These are phyloP conservation scores for Ovis canadensis DNA, from an alignment of 2,113 vertebrate species.

Conservation along the genomic window DNA sequence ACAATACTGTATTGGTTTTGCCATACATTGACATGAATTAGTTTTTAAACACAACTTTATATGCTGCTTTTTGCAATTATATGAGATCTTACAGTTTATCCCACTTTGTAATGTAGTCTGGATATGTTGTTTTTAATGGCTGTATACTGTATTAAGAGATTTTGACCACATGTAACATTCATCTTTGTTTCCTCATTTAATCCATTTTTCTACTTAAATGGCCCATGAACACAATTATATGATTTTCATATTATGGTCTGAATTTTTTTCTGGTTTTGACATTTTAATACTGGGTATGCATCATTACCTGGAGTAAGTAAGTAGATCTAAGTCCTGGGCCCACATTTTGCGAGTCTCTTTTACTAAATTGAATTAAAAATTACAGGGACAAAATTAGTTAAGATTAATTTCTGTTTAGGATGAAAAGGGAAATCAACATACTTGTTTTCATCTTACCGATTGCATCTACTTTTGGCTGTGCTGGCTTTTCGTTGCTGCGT, in stretches of 20 bases:
- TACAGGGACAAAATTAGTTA: not conserved
- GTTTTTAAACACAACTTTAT: not conserved
- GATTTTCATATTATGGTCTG: not conserved
- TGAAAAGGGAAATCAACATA: not conserved
- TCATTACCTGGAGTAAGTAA: not conserved
- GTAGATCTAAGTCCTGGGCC: not conserved
- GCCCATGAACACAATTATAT: not conserved
- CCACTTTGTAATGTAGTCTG: not conserved
- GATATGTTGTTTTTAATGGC: not conserved
- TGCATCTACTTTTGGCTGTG: fast-evolving
- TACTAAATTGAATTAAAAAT: not conserved
- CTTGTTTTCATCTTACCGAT: not conserved
- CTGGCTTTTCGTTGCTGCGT: fast-evolving
- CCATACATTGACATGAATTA: not conserved
- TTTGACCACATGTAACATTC: not conserved
- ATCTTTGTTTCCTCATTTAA: not conserved
- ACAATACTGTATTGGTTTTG: too few relatives aligned
- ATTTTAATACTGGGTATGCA: not conserved
- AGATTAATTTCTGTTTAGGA: not conserved
- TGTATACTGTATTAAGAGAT: not conserved
- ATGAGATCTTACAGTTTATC: not conserved
- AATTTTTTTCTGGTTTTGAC: not conserved
- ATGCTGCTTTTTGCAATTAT: not conserved
- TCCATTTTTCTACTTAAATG: conserved; percentile 33
- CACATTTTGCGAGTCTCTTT: not conserved